phyloP scores from a whole-genome alignment of 2,888 invertebrate species.

The Crocallis elinguaria region DNA sequence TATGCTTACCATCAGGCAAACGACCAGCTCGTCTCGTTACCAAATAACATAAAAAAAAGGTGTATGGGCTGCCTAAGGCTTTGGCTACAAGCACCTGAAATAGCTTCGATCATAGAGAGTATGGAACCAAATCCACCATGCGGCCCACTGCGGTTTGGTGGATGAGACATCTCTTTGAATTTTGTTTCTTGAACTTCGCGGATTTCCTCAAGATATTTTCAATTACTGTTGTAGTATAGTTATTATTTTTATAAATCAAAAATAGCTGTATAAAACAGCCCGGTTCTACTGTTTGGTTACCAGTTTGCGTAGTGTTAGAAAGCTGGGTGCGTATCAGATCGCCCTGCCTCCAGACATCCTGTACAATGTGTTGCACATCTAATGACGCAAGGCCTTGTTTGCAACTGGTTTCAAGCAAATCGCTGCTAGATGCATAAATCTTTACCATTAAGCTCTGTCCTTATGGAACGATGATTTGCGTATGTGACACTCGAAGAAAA shows the following conservation, averaged over 20 bases:
- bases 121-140: no score
- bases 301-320: conserved; percentile 62
- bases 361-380: conserved; percentile 69
- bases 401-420: conserved; percentile 44
- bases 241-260: not conserved
- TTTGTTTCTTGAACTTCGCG: no score
- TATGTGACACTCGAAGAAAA: no score
- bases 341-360: conserved; percentile 69
- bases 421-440: conserved; percentile 37
- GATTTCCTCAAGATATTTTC: no score
- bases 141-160: no score
- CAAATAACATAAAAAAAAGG: no score
- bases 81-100: no score
- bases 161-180: no score
- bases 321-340: conserved; percentile 70
- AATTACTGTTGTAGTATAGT: not conserved
- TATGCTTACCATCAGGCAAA: no score
- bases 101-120: no score
- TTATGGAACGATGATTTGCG: not conserved
- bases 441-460: conserved; percentile 2
- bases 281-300: not conserved
- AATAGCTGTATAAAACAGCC: not conserved
- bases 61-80: no score
- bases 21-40: no score
- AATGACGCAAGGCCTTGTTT: conserved; percentile 47